Evolutionary conservation across 1,140 invertebrate genomes (phyloP), one percentile per base, ranked within the genome.

Genomic region (Camponotus floridanus): DNA sequence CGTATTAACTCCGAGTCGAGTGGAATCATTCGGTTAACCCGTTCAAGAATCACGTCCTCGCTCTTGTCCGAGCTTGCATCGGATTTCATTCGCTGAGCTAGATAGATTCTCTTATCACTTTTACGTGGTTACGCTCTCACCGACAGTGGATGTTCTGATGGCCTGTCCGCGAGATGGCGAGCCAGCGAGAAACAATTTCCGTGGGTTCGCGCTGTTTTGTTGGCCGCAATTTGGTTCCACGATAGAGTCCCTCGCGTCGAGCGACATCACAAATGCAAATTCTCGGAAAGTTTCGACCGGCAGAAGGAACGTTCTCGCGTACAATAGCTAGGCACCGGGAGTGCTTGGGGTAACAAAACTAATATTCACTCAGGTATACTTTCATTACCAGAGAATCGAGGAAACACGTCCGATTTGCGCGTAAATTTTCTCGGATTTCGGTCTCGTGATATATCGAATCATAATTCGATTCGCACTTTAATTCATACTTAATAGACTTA

Each of bases 331-430:
- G 45, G 18, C 61, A 68, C 21, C 36, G 36, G 51, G 15, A 26
- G 26, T 39, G 68, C 79, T 83, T 61, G 68, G 68, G 33, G 74
- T 83, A 83, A 83, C 79, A 74, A 74, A 83, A 83, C 79, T 81
- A 74, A 74, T 74, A 83, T 83, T 83, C 68, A 73, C 42, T 81
- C 26, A 39, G 42, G 39, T 73, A 39, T 81, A 73, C 42, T 81
- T 81, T 81, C 55, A 45, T 81, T 39, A 45, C 48, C 39, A 42
- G 36, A 62, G 55, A 83, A 73, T 74, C 71, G 74, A n/a, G 55
- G 26, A 36, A 31, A 21, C 79, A 45, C 26, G 13, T 73, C 11
- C 51, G 33, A 26, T 36, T 70, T 31, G 21, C 45, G 15, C 39
- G 21, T 42, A 31, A 81, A 42, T 80, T 70, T 70, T n/a, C 26